Base-by-base conservation (phyloP, 2,888 invertebrate genomes). In the Hyppa rectilinea region DNA sequence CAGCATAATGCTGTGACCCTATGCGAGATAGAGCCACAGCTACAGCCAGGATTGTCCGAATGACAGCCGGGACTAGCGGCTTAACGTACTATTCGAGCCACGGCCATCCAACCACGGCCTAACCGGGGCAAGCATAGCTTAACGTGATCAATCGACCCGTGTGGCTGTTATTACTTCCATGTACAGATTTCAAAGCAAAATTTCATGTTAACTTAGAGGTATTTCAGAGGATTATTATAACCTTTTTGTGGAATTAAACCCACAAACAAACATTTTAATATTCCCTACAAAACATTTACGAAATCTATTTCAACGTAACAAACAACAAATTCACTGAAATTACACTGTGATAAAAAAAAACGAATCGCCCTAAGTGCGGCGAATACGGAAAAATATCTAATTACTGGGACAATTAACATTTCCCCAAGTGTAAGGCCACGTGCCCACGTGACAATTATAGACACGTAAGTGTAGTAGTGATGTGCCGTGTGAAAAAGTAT, bases 351-450 rank as follows among this genome's bases (percentile, higher is more conserved):
- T 53, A 58, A 56, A 76, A 56, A 76, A 69, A 58, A 71, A 45
- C 56, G 58, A 76, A 66, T 72, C 59, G 10, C 2, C 40, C 53
- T 55, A 66, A 66, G 56, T 72, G 56, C 12, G 4, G 14, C n/a
- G 6, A 43, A 31, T 12, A n/a, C 36, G 20, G 40, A 40, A 66
- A 53, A 67, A 45, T 58, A 60, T 43, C 50, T 43, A 73, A 73
- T 78, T 73, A 77, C 68, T 68, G 29, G 10, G 14, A 12, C 56
- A 56, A 73, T 73, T 78, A 68, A 58, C 50, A 52, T 58, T 55
- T 52, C 34, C 61, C 60, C n/a, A 52, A 68, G 47, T 61, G 67
- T 76, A 61, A 29, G 31, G 52, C 17, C 62, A 55, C 68, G 50
- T 56, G 77, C 29, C 56, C 40, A 34, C 29, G 59, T 52, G 60